Evolutionary conservation across 2,797 vertebrate species (phyloP).

Genomic region (Pseudotriccus pelzelni): DNA sequence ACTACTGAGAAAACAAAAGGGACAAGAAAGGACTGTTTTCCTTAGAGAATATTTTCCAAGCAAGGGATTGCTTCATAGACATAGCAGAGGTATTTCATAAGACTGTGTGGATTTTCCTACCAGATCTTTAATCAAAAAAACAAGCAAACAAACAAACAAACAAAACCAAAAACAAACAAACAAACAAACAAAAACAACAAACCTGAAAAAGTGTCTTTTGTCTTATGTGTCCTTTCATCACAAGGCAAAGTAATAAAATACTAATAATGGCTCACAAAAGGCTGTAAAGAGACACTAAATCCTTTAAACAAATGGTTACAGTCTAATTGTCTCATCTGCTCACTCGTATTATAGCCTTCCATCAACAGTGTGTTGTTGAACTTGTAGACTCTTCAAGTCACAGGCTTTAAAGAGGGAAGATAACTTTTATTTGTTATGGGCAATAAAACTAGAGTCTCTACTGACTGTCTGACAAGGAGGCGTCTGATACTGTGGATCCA

Average conservation of each 20-base stretch:
- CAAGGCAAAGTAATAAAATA: slow-evolving; percentile 66
- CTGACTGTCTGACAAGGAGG: slow-evolving; percentile 66
- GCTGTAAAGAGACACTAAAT: slow-evolving; percentile 71
- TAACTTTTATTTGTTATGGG: slow-evolving; percentile 78
- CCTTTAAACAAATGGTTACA: slow-evolving; percentile 78
- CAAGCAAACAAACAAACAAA: background rate
- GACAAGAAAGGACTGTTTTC: background rate
- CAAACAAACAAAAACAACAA: background rate
- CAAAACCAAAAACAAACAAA: background rate
- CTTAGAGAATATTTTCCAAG: background rate
- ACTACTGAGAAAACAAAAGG: background rate
- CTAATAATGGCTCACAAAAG: slow-evolving; percentile 50
- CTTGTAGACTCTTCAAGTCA: slow-evolving; percentile 63
- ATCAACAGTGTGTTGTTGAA: slow-evolving; percentile 67
- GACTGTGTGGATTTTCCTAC: slow-evolving; percentile 2
- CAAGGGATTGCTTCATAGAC: background rate
- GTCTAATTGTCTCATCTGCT: slow-evolving; percentile 78
- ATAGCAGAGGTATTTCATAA: background rate
- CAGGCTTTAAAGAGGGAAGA: slow-evolving; percentile 73
- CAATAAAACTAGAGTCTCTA: slow-evolving; percentile 74
- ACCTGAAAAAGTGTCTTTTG: slow-evolving; percentile 39
- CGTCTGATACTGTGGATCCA: slow-evolving; percentile 48
- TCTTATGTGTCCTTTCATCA: slow-evolving; percentile 69
- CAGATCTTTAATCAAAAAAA: background rate
- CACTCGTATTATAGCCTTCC: slow-evolving; percentile 57